Evolutionary conservation across 2,888 invertebrate genomes (phyloP).

Genomic region (Acanthoscelides obtectus): DNA sequence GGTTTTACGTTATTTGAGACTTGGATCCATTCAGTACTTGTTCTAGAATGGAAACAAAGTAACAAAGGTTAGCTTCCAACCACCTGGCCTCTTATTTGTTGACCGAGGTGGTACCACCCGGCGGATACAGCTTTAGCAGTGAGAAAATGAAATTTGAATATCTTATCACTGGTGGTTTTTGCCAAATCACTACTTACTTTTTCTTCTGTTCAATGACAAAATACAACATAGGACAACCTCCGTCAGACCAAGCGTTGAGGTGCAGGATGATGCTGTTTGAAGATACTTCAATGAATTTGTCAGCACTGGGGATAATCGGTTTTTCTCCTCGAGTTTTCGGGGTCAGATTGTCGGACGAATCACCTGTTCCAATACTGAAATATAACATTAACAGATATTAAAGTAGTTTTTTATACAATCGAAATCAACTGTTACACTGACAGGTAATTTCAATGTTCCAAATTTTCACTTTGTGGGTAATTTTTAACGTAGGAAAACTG

Average conservation of each 20-base stretch:
- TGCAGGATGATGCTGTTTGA: conserved; percentile 91
- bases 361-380: conserved; percentile 83
- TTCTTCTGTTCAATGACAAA: conserved; percentile 94
- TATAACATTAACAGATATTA: conserved; percentile 5
- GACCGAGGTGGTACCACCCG: too few species aligned
- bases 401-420: too few species aligned
- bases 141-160: too few species aligned
- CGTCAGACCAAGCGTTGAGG: conserved; percentile 89
- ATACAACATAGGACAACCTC: conserved; percentile 92
- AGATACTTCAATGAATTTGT: conserved; percentile 86
- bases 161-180: too few species aligned
- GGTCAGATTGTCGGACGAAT: conserved; percentile 82
- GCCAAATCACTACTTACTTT: conserved; percentile 56
- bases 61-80: background rate
- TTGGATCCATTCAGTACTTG: conserved; percentile 87
- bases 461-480: too few species aligned
- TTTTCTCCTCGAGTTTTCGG: conserved; percentile 90
- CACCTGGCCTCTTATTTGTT: too few species aligned
- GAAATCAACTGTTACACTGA: too few species aligned
- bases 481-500: too few species aligned
- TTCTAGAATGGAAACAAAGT: conserved; percentile 48
- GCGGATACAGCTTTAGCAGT: too few species aligned
- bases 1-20: conserved; percentile 91
- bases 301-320: conserved; percentile 86
- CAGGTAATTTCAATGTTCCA: too few species aligned